A percentile compares a stretch with the other conserved stretches of the same genome.
These are phyloP conservation scores for Apis dorsata DNA, from an alignment of 1,140 invertebrate genomes.

Conservation along the genomic window DNA sequence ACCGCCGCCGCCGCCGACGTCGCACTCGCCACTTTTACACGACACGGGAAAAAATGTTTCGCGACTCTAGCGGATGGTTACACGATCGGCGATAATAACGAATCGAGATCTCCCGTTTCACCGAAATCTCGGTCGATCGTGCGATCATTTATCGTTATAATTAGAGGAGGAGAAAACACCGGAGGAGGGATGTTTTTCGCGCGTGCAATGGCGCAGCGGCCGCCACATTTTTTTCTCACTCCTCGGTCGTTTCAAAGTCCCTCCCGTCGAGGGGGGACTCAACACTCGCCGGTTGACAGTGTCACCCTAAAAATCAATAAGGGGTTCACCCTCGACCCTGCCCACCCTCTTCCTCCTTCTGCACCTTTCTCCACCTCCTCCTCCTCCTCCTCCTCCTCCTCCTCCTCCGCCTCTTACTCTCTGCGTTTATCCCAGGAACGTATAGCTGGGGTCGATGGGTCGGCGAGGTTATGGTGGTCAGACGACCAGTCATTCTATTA, in stretches of 20 bases:
- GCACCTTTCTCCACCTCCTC: constrained; percentile 65
- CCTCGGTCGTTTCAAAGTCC: constrained; percentile 73
- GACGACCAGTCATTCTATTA: constrained; percentile 73
- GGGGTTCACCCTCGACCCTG: constrained; percentile 80
- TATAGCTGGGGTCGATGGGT: constrained; percentile 57
- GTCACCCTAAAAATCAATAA: constrained; percentile 86
- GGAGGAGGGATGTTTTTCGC: constrained; percentile 29
- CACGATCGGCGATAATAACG: too few species aligned
- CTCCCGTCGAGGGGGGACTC: constrained; percentile 78
- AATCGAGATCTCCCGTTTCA: neutral
- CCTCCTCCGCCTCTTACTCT: constrained; percentile 45
- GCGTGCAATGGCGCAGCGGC: constrained; percentile 61
- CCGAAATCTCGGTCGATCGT: neutral
- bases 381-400: constrained; percentile 68
- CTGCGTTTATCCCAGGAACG: constrained; percentile 63
- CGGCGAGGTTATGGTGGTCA: constrained; percentile 69
- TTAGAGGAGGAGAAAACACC: neutral
- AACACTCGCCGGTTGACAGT: constrained; percentile 81
- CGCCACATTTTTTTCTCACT: constrained; percentile 71
- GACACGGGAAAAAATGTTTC: constrained; percentile 48
- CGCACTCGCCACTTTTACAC: constrained; percentile 49
- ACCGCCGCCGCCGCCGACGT: constrained; percentile 39
- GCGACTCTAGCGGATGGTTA: constrained; percentile 6
- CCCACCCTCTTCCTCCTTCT: constrained; percentile 73
- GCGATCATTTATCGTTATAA: neutral